Conservation (phyloP, 2,797 vertebrate species). For the Echiichthys vipera region DNA sequence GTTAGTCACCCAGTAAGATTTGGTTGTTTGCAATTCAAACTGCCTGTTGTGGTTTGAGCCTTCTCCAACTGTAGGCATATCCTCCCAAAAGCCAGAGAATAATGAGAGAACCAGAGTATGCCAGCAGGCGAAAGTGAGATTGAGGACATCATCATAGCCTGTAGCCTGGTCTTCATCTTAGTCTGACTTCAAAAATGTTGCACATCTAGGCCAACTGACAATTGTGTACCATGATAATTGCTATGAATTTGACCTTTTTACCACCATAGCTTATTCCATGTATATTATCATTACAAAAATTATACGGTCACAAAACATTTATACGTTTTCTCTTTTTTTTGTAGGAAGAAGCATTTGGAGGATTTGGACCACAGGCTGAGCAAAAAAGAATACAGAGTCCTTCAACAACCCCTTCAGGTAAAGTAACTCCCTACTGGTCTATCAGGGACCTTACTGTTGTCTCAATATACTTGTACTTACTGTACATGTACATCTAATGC, state of each 20-base stretch:
- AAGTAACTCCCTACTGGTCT: not conserved
- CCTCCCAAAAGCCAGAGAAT: constrained; percentile 58
- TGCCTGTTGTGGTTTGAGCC: constrained; percentile 55
- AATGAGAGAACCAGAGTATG: constrained; percentile 43
- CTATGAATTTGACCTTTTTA: constrained; percentile 34
- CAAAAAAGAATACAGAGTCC: constrained; percentile 91
- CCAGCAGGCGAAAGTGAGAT: constrained; percentile 61
- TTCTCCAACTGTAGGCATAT: constrained; percentile 30
- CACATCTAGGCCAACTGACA: constrained; percentile 43
- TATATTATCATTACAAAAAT: constrained; percentile 4
- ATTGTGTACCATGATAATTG: constrained; percentile 34
- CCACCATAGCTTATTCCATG: not conserved
- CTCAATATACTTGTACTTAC: not conserved
- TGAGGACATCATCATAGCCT: constrained; percentile 41
- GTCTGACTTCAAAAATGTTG: constrained; percentile 47
- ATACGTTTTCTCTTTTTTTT: constrained; percentile 28
- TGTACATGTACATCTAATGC: not conserved
- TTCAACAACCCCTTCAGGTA: constrained; percentile 90
- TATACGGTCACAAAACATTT: constrained; percentile 11
- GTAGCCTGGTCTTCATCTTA: constrained; percentile 21
- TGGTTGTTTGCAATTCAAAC: constrained; percentile 53
- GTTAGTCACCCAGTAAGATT: constrained; percentile 51
- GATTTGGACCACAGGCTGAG: constrained; percentile 93
- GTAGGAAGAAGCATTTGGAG: constrained; percentile 95
- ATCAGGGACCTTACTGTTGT: not conserved